A percentile compares a stretch with the other conserved stretches of the same genome.
These are phyloP conservation scores for Kryphioiulus occultus DNA, from an alignment of 2,888 invertebrate species.

Conservation along the genomic window DNA sequence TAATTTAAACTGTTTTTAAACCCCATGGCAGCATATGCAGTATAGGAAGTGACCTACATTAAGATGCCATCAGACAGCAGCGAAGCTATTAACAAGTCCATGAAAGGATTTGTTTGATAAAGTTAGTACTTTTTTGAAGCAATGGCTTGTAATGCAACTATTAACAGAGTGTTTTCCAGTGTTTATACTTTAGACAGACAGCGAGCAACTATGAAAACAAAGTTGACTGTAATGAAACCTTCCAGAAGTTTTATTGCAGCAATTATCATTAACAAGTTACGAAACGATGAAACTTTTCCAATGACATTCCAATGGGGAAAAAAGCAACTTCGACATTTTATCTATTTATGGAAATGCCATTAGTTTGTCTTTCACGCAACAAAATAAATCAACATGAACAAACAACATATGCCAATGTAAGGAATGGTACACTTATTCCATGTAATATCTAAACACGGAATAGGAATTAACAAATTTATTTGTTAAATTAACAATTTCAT, in stretches of 20 bases:
- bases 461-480: too few species aligned
- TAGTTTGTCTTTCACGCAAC: neutral
- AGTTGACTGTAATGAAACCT: conserved; percentile 1
- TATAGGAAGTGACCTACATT: conserved; percentile 27
- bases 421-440: too few species aligned
- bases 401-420: too few species aligned
- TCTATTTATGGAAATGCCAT: neutral
- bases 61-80: neutral
- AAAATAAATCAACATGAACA: neutral
- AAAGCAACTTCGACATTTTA: neutral
- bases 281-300: neutral
- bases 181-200: neutral
- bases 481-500: too few species aligned
- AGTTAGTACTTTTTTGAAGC: neutral
- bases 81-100: conserved; percentile 17
- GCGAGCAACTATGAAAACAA: neutral
- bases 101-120: conserved; percentile 32
- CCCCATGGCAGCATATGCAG: neutral
- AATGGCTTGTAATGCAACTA: neutral
- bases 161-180: neutral
- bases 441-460: too few species aligned
- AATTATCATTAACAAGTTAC: neutral
- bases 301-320: neutral
- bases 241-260: neutral
- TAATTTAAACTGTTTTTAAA: conserved; percentile 29